Percentiles rank a stretch among this genome's conserved stretches.
phyloP scores from a whole-genome alignment of 2,113 vertebrate genomes.

The Ginglymostoma cirratum region DNA sequence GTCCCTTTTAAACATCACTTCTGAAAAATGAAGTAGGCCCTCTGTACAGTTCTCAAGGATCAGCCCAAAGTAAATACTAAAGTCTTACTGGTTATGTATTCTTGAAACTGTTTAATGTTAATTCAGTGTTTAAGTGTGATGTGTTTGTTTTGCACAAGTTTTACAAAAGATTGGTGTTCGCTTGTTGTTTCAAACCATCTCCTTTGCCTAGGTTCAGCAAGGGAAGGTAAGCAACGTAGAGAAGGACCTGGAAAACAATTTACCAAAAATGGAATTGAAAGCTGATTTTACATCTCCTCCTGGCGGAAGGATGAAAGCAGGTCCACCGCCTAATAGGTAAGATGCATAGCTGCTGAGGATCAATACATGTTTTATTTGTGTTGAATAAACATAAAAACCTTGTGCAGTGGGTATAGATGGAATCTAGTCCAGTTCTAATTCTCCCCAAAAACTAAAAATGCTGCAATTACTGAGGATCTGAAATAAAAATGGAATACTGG shows the following conservation, averaged over 20 bases:
- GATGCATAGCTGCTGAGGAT: not conserved
- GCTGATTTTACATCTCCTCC: conserved; percentile 50
- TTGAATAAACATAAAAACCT: not conserved
- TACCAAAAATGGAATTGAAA: conserved; percentile 56
- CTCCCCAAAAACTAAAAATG: too few species aligned
- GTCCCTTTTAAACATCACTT: not conserved
- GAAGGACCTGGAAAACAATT: conserved; percentile 53
- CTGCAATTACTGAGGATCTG: too few species aligned
- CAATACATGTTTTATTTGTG: not conserved
- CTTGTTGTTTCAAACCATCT: not conserved
- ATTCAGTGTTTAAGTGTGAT: not conserved
- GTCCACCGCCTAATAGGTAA: conserved; percentile 56
- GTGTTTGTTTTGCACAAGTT: not conserved
- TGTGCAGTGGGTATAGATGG: not conserved
- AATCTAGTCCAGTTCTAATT: not conserved
- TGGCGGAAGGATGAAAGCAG: conserved; percentile 50
- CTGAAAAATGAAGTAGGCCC: not conserved
- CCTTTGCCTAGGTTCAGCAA: conserved; percentile 54
- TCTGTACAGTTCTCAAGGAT: not conserved
- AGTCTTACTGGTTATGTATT: not conserved
- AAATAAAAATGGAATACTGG: too few species aligned
- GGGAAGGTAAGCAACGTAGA: conserved; percentile 54
- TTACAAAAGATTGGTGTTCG: not conserved
- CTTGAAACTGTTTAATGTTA: not conserved
- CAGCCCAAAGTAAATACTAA: not conserved